These are phyloP conservation scores for Coreius guichenoti DNA, from an alignment of 2,797 vertebrate species.

Conservation along the genomic window DNA sequence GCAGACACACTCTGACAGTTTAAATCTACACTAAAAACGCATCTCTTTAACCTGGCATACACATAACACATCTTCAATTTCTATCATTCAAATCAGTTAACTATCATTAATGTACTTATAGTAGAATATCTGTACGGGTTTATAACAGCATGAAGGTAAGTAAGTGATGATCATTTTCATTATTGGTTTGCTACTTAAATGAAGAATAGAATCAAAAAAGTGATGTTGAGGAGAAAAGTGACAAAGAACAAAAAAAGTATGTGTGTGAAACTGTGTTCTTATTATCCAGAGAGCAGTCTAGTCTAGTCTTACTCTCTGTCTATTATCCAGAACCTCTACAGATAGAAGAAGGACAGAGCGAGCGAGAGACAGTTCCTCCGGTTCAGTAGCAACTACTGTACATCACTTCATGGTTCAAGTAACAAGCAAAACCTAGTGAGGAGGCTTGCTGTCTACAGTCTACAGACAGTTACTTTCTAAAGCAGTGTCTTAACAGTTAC, in stretches of 20 bases:
- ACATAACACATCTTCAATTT: no score
- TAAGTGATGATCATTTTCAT: background rate
- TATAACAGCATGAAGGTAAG: background rate
- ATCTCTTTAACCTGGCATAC: no score
- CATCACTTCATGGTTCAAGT: no score
- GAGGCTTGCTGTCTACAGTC: no score
- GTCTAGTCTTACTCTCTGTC: conserved; percentile 77
- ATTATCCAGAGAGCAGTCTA: conserved; percentile 76
- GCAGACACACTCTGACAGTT: no score
- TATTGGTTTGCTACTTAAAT: background rate
- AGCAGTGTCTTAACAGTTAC: no score
- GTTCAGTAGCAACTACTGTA: conserved; percentile 56
- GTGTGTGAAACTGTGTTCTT: conserved; percentile 60
- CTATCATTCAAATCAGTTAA: no score
- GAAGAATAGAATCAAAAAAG: background rate
- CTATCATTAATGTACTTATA: no score
- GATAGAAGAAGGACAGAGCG: conserved; percentile 24
- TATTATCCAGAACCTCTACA: conserved; percentile 76
- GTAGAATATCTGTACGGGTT: no score
- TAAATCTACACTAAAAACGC: no score
- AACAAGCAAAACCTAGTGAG: no score
- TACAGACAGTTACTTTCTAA: no score
- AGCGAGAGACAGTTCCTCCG: conserved; percentile 59
- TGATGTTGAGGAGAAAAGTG: conserved; percentile 44
- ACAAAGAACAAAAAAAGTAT: background rate